Base-by-base conservation (phyloP, 2,888 invertebrate genomes). In the Leptura quadrifasciata region DNA sequence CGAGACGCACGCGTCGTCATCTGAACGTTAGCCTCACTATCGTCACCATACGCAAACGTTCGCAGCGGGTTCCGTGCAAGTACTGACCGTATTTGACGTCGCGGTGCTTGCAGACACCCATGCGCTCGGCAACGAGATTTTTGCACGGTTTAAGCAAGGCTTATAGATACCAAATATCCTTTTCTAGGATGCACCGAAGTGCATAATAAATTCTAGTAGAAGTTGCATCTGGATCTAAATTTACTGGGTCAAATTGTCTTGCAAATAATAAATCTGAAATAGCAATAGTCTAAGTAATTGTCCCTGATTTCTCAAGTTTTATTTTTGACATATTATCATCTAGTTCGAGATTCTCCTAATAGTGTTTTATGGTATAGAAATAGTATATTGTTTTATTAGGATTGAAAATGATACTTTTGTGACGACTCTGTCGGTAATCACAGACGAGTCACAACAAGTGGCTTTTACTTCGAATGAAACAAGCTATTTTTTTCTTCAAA, bases 51-150 rank as follows among this genome's bases (percentile, higher is more conserved):
- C 17, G 18, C 18, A 9, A 35, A 21, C 65, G 60, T 52, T 75
- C 75, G 47, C 52, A 54, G 24, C 68, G 63, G 24, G 67, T 63
- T 63, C 71, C 74, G 61, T 68, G 65, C 68, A 72, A 74, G 75
- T 52, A 78, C 78, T 76, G 76, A 74, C 75, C 74, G 72, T 47
- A 39, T 71, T 74, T 35, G 71, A 54, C 73, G 71, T 69, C 71
- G 67, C 63, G 75, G 71, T 63, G 78, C 70, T 69, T 54, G 71
- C 63, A 68, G 70, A 39, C 68, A 63, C 61, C 64, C 68, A 72
- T 78, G 78, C 78, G 75, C 78, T 72, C 64, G 35, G 20, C 73
- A 69, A 47, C 67, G 71, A 52, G 76, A 78, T 78, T 75, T 73
- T 72, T 75, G 78, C 68, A 60, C 75, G 21, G 68, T 52, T 58